phyloP scores from a whole-genome alignment of 2,888 invertebrate species.

The Isotomurus palustris region DNA sequence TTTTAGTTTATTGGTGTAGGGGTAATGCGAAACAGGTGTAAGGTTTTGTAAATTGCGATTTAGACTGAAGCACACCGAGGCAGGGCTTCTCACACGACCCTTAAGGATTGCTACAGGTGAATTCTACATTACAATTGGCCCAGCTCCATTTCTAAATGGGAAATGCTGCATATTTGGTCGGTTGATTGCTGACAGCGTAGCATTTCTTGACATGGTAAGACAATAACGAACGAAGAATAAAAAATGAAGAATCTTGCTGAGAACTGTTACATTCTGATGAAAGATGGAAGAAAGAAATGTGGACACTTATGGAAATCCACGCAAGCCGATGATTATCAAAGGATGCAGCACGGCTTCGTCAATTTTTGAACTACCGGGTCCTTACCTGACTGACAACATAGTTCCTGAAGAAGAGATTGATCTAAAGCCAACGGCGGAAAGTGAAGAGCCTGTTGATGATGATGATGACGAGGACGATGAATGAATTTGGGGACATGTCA shows the following conservation, averaged over 20 bases:
- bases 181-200: slow-evolving; percentile 11
- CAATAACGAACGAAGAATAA: too few relatives aligned
- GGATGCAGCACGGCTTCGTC: too few relatives aligned
- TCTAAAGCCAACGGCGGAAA: too few relatives aligned
- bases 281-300: not conserved
- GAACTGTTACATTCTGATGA: not conserved
- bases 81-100: slow-evolving; percentile 18
- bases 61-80: slow-evolving; percentile 21
- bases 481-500: too few relatives aligned
- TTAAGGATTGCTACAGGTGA: slow-evolving; percentile 17
- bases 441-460: too few relatives aligned
- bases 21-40: too few relatives aligned
- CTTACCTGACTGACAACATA: too few relatives aligned
- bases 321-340: not conserved
- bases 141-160: slow-evolving; percentile 18
- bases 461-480: too few relatives aligned
- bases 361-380: too few relatives aligned
- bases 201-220: slow-evolving; percentile 17
- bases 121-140: slow-evolving; percentile 24
- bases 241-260: not conserved
- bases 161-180: slow-evolving; percentile 24
- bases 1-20: not conserved
- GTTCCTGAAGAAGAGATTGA: too few relatives aligned
- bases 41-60: too few relatives aligned
- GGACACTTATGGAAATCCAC: not conserved